Evolutionary conservation across 1,140 invertebrate species (phyloP).

Genomic region (Drosophila gunungcola): DNA sequence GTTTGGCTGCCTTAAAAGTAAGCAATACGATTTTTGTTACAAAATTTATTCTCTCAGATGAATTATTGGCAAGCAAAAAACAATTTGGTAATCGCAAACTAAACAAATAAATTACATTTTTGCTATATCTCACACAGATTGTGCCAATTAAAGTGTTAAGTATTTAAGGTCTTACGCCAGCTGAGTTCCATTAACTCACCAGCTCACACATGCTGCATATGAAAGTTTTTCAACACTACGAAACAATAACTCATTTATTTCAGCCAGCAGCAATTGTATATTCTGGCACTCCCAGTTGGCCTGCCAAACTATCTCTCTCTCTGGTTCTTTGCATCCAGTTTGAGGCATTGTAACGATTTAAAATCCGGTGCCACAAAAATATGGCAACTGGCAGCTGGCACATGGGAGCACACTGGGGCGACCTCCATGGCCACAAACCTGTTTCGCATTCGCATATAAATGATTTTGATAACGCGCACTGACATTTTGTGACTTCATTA

Average conservation of each 20-base stretch:
- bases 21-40: too few species aligned
- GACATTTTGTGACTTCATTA: constrained; percentile 66
- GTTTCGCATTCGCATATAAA: constrained; percentile 54
- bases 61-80: not conserved
- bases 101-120: not conserved
- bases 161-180: constrained; percentile 32
- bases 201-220: constrained; percentile 27
- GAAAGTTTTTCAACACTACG: constrained; percentile 28
- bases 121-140: constrained; percentile 1
- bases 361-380: constrained; percentile 38
- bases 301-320: constrained; percentile 36
- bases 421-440: constrained; percentile 45
- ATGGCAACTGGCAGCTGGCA: constrained; percentile 50
- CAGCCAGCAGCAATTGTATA: constrained; percentile 26
- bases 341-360: constrained; percentile 54
- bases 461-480: constrained; percentile 61
- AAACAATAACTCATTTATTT: constrained; percentile 55
- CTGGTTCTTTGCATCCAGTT: constrained; percentile 23
- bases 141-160: constrained; percentile 6
- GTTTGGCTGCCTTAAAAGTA: too few species aligned
- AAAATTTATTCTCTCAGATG: not conserved
- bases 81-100: not conserved
- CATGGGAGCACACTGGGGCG: constrained; percentile 29
- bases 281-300: constrained; percentile 35
- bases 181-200: constrained; percentile 23